These are phyloP conservation scores for Notocelia uddmanniana DNA, from an alignment of 2,888 invertebrate species.

Conservation along the genomic window DNA sequence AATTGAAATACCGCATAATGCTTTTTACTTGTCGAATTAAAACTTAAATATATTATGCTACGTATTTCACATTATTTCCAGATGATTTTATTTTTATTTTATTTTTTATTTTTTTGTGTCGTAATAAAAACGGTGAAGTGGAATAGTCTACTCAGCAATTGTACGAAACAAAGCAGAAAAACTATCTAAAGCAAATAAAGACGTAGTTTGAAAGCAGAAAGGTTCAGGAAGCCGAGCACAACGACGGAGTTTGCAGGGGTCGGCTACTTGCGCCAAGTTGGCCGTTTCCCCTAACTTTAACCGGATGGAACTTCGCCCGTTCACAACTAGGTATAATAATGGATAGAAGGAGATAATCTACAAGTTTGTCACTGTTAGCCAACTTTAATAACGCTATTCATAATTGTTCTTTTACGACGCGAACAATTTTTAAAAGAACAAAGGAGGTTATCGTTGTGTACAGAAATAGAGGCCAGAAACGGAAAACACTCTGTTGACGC, in stretches of 20 bases:
- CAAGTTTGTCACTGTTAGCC: conserved; percentile 70
- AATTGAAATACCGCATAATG: conserved; percentile 51
- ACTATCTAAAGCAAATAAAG: conserved; percentile 59
- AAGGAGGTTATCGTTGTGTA: not conserved
- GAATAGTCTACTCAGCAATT: conserved; percentile 14
- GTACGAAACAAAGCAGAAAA: conserved; percentile 42
- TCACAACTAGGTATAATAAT: conserved; percentile 67
- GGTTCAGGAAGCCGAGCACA: conserved; percentile 54
- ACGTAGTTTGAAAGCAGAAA: conserved; percentile 60
- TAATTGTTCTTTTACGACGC: conserved; percentile 8
- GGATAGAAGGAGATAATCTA: conserved; percentile 74
- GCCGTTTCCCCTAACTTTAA: conserved; percentile 63
- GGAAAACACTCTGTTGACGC: not conserved
- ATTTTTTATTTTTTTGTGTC: too few relatives aligned
- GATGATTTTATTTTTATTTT: conserved; percentile 34
- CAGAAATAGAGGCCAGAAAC: conserved; percentile 4
- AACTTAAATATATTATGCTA: conserved; percentile 46
- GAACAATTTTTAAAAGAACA: not conserved
- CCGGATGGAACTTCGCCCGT: conserved; percentile 66
- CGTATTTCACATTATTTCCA: conserved; percentile 44
- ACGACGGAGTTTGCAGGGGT: conserved; percentile 62
- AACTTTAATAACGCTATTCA: conserved; percentile 69
- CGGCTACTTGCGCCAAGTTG: conserved; percentile 65
- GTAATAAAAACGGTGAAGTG: conserved; percentile 15
- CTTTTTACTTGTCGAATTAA: conserved; percentile 48